Evolutionary conservation across 1,140 invertebrate species (phyloP).

Genomic region (Trichonephila clavata): DNA sequence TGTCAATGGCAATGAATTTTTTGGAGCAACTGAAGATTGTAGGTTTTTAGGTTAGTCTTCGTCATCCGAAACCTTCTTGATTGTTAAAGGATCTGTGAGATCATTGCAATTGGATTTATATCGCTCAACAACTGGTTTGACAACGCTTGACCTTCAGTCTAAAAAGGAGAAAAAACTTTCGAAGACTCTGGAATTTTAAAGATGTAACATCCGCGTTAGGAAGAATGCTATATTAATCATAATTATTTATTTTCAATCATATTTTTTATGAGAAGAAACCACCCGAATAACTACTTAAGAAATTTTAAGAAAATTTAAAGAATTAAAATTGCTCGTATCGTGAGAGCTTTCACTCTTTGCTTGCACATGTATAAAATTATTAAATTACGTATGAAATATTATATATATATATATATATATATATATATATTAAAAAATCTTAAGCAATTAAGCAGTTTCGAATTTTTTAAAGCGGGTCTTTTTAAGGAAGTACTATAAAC

Average conservation of each 20-base stretch:
- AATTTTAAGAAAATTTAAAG: neutral
- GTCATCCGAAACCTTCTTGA: constrained; percentile 5
- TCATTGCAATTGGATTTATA: constrained; percentile 42
- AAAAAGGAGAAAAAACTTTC: constrained; percentile 32
- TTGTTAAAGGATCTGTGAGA: constrained; percentile 41
- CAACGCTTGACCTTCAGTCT: constrained; percentile 32
- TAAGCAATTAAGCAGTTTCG: too few species aligned
- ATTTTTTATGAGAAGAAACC: neutral
- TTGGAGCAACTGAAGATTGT: neutral
- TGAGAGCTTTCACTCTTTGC: neutral
- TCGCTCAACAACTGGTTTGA: constrained; percentile 48
- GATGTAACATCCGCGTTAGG: constrained; percentile 38
- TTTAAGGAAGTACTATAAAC: too few species aligned
- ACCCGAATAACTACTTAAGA: neutral
- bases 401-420: too few species aligned
- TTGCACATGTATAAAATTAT: too few species aligned
- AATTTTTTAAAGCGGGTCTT: too few species aligned
- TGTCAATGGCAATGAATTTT: neutral
- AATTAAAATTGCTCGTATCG: neutral
- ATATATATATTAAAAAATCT: too few species aligned
- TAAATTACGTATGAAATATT: too few species aligned
- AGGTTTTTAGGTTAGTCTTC: constrained; percentile 45
- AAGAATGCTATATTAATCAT: constrained; percentile 61
- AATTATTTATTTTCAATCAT: neutral
- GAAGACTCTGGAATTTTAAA: constrained; percentile 24